Base-by-base conservation (phyloP, 2,113 vertebrate species). In the Menidia beryllina region DNA sequence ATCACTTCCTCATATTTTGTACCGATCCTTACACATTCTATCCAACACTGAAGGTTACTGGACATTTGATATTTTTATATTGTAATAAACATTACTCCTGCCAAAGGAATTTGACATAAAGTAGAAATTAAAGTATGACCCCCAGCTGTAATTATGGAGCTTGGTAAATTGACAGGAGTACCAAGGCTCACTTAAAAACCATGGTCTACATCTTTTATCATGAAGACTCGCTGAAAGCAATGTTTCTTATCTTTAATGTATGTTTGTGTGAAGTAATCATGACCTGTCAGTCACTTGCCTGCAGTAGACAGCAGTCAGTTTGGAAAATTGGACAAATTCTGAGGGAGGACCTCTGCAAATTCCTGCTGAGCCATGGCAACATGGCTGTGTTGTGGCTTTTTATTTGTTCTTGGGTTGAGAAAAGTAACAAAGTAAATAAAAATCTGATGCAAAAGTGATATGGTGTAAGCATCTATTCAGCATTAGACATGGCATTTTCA, bases 121-220 rank as follows among this genome's bases (percentile, higher is more conserved):
- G 19, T 45, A 58, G 61, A 73, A 71, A 86, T 81, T 62, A 77
- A 69, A 72, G 58, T 51, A 67, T 75, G 60, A 83, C 53, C 65
- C 30, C 43, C 30, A 70, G 43, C 64, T 57, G 72, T 81, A 66
- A 88, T 85, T 59, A 71, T 55, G 59, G 61, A 61, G 24, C 53
- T 59, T 77, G 50, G 50, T 56, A 62, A 76, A 53, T 61, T 82
- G 74, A 69, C 70, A 62, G 13, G 21, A 72, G 79, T 50, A 70
- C 41, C 34, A 74, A 61, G 38, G 14, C 55, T 72, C 54, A 26
- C 66, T 79, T 82, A 71, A 50, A 83, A 72, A 56, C 36, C 48
- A 69, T 52, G 54, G 38, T 19, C 7, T 25, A 61, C 25, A 55
- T 66, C 10, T 36, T 62, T 12, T 53, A 49, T 36, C 34, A 69